Evolutionary conservation across 2,888 invertebrate species (phyloP).

Genomic region (Drosophila recens): DNA sequence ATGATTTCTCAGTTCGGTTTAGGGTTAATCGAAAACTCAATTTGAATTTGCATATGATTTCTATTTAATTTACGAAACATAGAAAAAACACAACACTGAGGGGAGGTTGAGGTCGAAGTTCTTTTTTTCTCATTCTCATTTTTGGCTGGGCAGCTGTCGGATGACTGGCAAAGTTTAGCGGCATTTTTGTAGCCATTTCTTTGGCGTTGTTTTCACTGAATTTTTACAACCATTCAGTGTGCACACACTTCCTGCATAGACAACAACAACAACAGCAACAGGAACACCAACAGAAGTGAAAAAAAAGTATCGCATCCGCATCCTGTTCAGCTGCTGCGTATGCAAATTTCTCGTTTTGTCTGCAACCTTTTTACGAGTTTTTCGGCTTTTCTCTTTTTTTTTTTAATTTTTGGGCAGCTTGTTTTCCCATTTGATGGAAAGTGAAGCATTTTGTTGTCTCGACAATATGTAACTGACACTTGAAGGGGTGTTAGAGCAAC

Average conservation of each 20-base stretch:
- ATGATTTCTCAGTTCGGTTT: constrained; percentile 54
- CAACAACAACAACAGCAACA: constrained; percentile 57
- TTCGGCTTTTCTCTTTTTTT: constrained; percentile 17
- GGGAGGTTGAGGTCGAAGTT: constrained; percentile 35
- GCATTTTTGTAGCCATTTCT: constrained; percentile 66
- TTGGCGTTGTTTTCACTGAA: constrained; percentile 58
- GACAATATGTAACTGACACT: constrained; percentile 80
- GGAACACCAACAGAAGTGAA: constrained; percentile 35
- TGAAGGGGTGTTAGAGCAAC: constrained; percentile 79
- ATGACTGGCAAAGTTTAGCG: constrained; percentile 67
- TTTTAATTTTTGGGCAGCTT: constrained; percentile 30
- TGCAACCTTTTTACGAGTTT: constrained; percentile 73
- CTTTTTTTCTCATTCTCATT: constrained; percentile 1
- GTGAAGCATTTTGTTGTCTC: constrained; percentile 76
- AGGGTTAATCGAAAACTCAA: constrained; percentile 72
- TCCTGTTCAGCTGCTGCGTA: constrained; percentile 61
- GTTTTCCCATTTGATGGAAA: constrained; percentile 61
- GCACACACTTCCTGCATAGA: constrained; percentile 78
- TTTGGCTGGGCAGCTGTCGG: constrained; percentile 58
- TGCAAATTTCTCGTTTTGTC: constrained; percentile 71
- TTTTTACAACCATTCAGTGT: constrained; percentile 59
- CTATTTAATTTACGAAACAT: constrained; percentile 64
- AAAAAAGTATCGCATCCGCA: constrained; percentile 56
- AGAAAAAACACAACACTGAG: constrained; percentile 36
- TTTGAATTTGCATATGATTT: constrained; percentile 81